Percentiles rank a stretch among this genome's conserved stretches.
phyloP scores from a whole-genome alignment of 1,140 invertebrate genomes.

The Drosophila bocqueti region DNA sequence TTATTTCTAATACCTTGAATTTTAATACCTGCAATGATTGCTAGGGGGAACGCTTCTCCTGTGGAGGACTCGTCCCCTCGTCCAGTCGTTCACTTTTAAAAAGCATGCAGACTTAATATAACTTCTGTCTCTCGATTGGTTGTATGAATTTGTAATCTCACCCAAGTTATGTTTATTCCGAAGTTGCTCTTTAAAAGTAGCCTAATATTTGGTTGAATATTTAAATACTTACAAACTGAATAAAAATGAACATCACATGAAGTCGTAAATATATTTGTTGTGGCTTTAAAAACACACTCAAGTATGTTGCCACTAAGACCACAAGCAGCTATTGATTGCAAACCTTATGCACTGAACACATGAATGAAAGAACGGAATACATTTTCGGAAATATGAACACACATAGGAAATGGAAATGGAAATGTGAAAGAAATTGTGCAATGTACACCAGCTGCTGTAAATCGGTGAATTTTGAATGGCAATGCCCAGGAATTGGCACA shows the following conservation, averaged over 20 bases:
- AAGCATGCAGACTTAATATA: background rate
- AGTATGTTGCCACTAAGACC: background rate
- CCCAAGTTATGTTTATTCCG: background rate
- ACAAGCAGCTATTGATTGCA: background rate
- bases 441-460: constrained; percentile 9
- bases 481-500: background rate
- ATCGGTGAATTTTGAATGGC: constrained; percentile 13
- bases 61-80: background rate
- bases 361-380: constrained; percentile 7
- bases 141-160: constrained; percentile 4
- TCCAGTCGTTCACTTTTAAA: background rate
- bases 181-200: background rate
- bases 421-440: background rate
- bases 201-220: constrained; percentile 5
- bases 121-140: background rate
- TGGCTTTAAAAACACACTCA: background rate
- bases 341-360: background rate
- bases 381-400: background rate
- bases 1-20: background rate
- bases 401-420: background rate
- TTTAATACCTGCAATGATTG: background rate
- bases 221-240: constrained; percentile 10
- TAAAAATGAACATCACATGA: constrained; percentile 12
- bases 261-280: background rate
- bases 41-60: background rate